phyloP scores from a whole-genome alignment of 2,113 vertebrate species.

The Willisornis vidua region DNA sequence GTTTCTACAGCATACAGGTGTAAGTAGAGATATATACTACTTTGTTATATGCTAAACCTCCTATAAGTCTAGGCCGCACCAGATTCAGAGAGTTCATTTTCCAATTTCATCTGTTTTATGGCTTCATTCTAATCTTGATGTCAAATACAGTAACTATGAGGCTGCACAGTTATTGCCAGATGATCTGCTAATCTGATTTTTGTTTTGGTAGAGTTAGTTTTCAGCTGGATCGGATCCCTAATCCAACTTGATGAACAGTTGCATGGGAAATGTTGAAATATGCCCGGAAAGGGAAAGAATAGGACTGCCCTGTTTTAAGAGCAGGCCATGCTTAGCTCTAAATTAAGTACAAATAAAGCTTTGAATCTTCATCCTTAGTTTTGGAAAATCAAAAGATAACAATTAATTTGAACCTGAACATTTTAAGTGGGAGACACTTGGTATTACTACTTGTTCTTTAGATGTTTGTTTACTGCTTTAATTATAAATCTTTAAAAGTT shows the following conservation, averaged over 20 bases:
- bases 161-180: background rate
- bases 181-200: conserved; percentile 1
- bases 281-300: background rate
- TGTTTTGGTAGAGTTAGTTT: conserved; percentile 3
- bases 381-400: background rate
- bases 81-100: background rate
- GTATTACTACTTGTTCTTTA: background rate
- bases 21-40: background rate
- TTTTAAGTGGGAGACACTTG: background rate
- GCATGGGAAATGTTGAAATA: background rate
- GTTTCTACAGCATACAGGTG: background rate
- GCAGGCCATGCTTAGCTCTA: background rate
- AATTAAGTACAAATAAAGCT: background rate
- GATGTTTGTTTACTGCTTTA: background rate
- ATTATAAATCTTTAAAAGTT: background rate
- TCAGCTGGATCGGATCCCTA: background rate
- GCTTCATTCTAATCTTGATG: background rate
- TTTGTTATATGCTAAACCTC: background rate
- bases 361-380: background rate
- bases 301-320: background rate
- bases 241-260: background rate
- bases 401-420: background rate
- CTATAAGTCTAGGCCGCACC: background rate
- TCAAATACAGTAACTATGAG: background rate
- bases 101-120: background rate